Conservation (phyloP, 2,797 vertebrate species). For the Oryzias sinensis region DNA sequence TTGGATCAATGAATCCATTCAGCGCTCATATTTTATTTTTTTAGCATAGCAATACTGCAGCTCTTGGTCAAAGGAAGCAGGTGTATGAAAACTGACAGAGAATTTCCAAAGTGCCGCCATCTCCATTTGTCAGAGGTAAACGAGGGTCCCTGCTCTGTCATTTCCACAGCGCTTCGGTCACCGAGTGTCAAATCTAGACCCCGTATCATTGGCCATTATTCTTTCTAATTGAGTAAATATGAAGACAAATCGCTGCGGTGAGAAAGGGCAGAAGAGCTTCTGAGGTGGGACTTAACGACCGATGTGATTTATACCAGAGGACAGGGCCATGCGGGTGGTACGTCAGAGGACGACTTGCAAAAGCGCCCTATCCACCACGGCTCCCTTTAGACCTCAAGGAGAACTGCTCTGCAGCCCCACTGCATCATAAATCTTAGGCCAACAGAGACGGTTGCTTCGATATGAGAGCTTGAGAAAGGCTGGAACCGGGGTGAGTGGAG, state of each 20-base stretch:
- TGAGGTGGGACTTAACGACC: conserved; percentile 66
- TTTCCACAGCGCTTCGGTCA: conserved; percentile 42
- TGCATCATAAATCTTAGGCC: conserved; percentile 46
- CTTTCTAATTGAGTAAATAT: conserved; percentile 72
- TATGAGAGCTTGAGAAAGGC: conserved; percentile 28
- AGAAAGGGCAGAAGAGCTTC: conserved; percentile 70
- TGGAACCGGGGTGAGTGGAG: conserved; percentile 2
- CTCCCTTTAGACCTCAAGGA: conserved; percentile 29
- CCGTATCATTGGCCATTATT: conserved; percentile 57
- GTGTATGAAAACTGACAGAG: conserved; percentile 5
- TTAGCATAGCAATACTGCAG: too few species aligned
- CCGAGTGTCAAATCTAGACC: conserved; percentile 52
- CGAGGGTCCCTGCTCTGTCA: conserved; percentile 42
- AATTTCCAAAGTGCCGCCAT: conserved; percentile 12
- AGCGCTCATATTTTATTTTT: too few species aligned
- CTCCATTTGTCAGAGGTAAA: conserved; percentile 34
- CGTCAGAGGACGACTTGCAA: conserved; percentile 65
- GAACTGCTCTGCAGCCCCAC: conserved; percentile 36
- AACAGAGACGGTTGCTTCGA: conserved; percentile 10
- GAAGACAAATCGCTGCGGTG: conserved; percentile 60
- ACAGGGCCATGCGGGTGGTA: conserved; percentile 61
- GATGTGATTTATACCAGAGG: conserved; percentile 65
- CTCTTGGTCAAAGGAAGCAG: too few species aligned
- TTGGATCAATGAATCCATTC: conserved; percentile 9
- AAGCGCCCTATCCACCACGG: conserved; percentile 47